phyloP scores from a whole-genome alignment of 1,140 invertebrate species.

The Meloidogyne floridensis region DNA sequence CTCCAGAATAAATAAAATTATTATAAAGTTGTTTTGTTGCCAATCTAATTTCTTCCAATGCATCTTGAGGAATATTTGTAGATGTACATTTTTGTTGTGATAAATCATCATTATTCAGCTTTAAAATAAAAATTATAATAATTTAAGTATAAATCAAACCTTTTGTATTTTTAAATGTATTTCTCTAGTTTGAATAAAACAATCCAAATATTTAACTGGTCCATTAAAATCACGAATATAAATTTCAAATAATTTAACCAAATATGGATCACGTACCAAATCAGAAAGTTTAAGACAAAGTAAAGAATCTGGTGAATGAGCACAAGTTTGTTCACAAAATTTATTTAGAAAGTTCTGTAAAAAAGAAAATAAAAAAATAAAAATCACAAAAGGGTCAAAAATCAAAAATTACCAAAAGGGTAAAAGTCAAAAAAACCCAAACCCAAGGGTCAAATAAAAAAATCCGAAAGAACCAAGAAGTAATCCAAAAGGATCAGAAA shows the following conservation, averaged over 20 bases:
- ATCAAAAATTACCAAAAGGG: not conserved
- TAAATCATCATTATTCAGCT: not conserved
- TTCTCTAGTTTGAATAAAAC: conserved; percentile 49
- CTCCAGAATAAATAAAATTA: conserved; percentile 36
- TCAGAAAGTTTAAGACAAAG: conserved; percentile 49
- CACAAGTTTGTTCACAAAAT: conserved; percentile 37
- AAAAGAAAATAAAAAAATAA: not conserved
- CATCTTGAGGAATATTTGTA: not conserved
- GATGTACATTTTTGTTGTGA: not conserved
- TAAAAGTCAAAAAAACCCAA: not conserved
- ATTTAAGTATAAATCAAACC: conserved; percentile 3
- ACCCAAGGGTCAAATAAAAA: no score
- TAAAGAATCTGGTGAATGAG: conserved; percentile 48
- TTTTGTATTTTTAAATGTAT: conserved; percentile 42
- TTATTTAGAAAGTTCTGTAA: conserved; percentile 31
- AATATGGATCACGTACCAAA: conserved; percentile 35
- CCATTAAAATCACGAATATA: conserved; percentile 51
- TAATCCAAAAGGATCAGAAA: no score
- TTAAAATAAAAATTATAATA: not conserved
- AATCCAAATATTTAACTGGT: conserved; percentile 46
- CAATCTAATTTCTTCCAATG: conserved; percentile 38
- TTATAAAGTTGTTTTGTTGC: conserved; percentile 52
- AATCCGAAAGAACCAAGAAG: no score
- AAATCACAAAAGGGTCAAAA: not conserved
- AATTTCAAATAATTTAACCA: conserved; percentile 48